A percentile compares a stretch with the other conserved stretches of the same genome.
Evolutionary conservation across 2,113 vertebrate genomes (phyloP).

Genomic region (Clarias magur): DNA sequence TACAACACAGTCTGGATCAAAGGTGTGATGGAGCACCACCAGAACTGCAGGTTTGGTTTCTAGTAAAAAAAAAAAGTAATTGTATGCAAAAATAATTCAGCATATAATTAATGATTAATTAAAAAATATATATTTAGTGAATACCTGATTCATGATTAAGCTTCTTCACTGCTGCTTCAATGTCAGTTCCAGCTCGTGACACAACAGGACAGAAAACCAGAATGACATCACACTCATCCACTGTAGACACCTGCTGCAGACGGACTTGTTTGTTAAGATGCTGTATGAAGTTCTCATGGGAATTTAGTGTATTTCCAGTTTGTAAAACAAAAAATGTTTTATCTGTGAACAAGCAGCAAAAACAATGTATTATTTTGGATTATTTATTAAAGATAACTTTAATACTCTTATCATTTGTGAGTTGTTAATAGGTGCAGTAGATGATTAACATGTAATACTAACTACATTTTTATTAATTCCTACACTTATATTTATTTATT

Average conservation of each 20-base stretch:
- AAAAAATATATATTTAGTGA: background rate
- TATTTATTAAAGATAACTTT: background rate
- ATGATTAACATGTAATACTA: background rate
- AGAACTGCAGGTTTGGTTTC: background rate
- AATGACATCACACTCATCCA: background rate
- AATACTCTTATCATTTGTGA: background rate
- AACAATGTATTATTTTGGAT: background rate
- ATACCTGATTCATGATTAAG: background rate
- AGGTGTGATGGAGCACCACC: no score
- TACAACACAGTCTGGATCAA: no score
- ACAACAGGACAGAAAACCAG: conserved; percentile 10
- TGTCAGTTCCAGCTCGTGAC: conserved; percentile 6
- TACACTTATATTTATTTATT: background rate
- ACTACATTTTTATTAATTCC: background rate
- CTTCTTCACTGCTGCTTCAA: background rate
- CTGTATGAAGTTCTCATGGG: background rate
- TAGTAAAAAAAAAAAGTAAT: background rate
- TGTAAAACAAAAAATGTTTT: background rate
- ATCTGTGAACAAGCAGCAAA: background rate
- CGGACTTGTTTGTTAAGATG: background rate
- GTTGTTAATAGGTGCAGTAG: background rate
- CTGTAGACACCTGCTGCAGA: background rate
- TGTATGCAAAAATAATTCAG: background rate
- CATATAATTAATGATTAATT: background rate
- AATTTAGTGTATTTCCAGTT: background rate